Conservation (phyloP, 2,113 vertebrate species). For the Xenopus laevis region DNA sequence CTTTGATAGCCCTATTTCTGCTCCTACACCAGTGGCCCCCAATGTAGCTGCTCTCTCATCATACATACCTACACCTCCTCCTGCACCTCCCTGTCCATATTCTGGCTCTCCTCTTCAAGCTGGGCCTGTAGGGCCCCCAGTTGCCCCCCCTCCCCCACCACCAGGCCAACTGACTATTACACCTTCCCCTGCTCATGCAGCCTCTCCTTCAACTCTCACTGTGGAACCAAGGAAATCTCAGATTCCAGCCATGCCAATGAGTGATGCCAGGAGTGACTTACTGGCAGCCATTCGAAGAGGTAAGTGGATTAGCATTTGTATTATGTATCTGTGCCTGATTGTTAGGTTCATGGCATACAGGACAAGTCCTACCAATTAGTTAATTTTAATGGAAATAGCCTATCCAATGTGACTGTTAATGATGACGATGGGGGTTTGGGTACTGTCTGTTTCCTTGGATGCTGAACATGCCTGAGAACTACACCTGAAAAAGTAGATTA, state of each 20-base stretch:
- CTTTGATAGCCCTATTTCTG: conserved; percentile 71
- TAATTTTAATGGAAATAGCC: too few relatives aligned
- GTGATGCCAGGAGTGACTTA: conserved; percentile 86
- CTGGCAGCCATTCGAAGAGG: conserved; percentile 88
- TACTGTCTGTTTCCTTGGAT: too few relatives aligned
- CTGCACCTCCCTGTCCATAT: conserved; percentile 68
- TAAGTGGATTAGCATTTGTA: conserved; percentile 48
- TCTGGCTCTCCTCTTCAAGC: conserved; percentile 66
- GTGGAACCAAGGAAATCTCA: conserved; percentile 68
- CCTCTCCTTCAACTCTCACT: conserved; percentile 52
- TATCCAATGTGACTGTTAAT: too few relatives aligned
- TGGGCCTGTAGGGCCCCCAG: conserved; percentile 63
- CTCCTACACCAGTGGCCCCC: conserved; percentile 49
- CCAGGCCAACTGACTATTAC: conserved; percentile 51
- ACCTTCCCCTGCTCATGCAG: conserved; percentile 59
- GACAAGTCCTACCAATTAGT: too few relatives aligned
- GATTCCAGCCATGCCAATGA: conserved; percentile 81
- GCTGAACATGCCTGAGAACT: too few relatives aligned
- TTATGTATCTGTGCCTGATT: too few relatives aligned
- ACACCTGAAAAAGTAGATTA: too few relatives aligned
- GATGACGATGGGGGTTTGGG: too few relatives aligned
- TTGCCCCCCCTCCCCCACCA: conserved; percentile 49
- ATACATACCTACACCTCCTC: conserved; percentile 57
- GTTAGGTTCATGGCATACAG: too few relatives aligned
- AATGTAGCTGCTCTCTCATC: conserved; percentile 47